Percentiles rank a stretch among this genome's conserved stretches.
Conservation (phyloP, 2,113 vertebrate species). For the Notarius lentiginosus region DNA sequence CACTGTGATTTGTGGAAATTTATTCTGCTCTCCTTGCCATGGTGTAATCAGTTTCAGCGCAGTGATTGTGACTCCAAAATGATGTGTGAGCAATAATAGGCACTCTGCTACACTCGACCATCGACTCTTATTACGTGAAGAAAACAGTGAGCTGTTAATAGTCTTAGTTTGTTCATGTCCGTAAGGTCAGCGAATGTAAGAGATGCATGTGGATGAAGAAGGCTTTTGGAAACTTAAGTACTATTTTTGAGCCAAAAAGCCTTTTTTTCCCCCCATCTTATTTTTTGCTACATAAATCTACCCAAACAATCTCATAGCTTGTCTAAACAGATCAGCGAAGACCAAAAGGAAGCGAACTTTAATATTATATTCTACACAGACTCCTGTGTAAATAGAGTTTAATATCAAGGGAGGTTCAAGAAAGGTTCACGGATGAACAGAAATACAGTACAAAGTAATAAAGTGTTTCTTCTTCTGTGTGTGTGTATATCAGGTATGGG, state of each 20-base stretch:
- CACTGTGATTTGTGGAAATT: not conserved
- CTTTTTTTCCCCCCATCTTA: too few species aligned
- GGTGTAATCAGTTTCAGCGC: not conserved
- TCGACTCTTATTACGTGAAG: not conserved
- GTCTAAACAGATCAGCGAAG: not conserved
- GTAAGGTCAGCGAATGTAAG: not conserved
- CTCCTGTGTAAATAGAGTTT: not conserved
- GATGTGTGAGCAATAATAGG: not conserved
- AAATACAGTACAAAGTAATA: not conserved
- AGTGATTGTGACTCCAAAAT: not conserved
- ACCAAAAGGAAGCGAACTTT: not conserved
- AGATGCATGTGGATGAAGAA: not conserved
- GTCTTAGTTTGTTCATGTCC: not conserved
- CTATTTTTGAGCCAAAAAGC: not conserved
- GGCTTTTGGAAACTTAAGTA: not conserved
- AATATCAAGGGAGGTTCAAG: not conserved
- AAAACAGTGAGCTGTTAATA: not conserved
- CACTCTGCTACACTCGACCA: not conserved
- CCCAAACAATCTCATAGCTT: not conserved
- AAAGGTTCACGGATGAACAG: not conserved
- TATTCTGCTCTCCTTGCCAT: not conserved
- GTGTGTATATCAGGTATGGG: constrained; percentile 70
- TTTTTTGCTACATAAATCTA: not conserved
- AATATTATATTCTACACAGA: not conserved
- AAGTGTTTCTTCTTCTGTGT: not conserved